phyloP scores from a whole-genome alignment of 2,888 invertebrate species.

The Platycheirus albimanus region DNA sequence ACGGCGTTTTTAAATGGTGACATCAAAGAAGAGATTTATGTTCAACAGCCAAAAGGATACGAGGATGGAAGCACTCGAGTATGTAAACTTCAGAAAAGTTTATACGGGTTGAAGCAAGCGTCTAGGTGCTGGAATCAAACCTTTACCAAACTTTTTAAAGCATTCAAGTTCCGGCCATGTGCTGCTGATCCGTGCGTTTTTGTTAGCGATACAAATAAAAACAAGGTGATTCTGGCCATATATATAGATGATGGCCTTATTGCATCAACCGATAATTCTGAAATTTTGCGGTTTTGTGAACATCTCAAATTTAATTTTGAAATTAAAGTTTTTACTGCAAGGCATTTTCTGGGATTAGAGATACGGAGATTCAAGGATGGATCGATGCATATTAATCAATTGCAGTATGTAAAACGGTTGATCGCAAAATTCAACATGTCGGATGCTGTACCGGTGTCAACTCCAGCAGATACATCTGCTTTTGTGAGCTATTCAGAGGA shows the following conservation, averaged over 20 bases:
- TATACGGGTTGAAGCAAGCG: conserved; percentile 75
- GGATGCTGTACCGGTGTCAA: conserved; percentile 55
- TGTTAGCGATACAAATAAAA: conserved; percentile 73
- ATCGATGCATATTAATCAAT: conserved; percentile 49
- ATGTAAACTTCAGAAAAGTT: conserved; percentile 66
- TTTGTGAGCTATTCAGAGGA: conserved; percentile 5
- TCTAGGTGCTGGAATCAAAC: conserved; percentile 75
- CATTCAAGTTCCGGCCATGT: conserved; percentile 73
- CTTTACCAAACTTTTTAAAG: conserved; percentile 74
- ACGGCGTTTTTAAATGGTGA: conserved; percentile 66
- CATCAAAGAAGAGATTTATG: conserved; percentile 57
- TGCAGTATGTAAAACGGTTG: no score
- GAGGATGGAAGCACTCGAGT: conserved; percentile 72
- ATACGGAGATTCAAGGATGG: conserved; percentile 37
- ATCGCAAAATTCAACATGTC: conserved; percentile 70
- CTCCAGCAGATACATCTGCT: conserved; percentile 45
- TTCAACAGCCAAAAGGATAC: conserved; percentile 68
- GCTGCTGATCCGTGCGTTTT: conserved; percentile 73
- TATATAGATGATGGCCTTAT: conserved; percentile 77
- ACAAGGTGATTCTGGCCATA: conserved; percentile 67
- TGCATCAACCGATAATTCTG: conserved; percentile 44
- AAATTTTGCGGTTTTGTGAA: conserved; percentile 36
- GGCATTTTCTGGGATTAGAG: conserved; percentile 65
- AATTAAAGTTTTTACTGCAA: conserved; percentile 53
- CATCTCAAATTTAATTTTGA: conserved; percentile 52